Conservation (phyloP, 2,888 invertebrate genomes). For the Limnephilus lunatus region DNA sequence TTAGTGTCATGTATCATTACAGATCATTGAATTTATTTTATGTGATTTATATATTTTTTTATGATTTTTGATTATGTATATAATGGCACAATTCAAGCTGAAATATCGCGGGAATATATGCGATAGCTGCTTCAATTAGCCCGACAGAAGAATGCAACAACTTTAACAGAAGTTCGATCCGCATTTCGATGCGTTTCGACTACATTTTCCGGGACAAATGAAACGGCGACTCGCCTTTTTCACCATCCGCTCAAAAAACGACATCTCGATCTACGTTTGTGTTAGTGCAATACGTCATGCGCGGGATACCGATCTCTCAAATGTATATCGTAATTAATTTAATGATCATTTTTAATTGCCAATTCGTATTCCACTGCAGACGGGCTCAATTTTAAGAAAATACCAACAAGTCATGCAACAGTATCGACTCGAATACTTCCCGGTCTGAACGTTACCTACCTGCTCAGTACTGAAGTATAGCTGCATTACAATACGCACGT, state of each 20-base stretch:
- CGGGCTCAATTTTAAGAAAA: conserved; percentile 52
- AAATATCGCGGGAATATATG: not conserved
- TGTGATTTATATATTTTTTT: not conserved
- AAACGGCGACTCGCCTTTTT: conserved; percentile 38
- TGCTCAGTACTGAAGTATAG: not conserved
- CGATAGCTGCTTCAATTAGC: not conserved
- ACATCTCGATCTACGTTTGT: conserved; percentile 42
- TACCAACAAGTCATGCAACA: conserved; percentile 39
- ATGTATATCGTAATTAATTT: conserved; percentile 59
- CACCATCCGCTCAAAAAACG: conserved; percentile 13
- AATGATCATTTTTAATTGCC: conserved; percentile 58
- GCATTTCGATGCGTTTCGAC: conserved; percentile 53
- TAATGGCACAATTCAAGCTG: not conserved
- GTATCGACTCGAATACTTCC: conserved; percentile 49
- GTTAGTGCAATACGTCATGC: conserved; percentile 37
- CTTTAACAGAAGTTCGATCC: conserved; percentile 15
- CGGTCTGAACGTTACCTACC: conserved; percentile 32
- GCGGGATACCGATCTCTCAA: conserved; percentile 51
- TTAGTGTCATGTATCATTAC: no score
- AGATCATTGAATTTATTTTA: no score
- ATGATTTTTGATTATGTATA: not conserved
- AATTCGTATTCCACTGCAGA: conserved; percentile 49
- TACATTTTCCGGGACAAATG: conserved; percentile 44
- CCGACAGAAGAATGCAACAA: conserved; percentile 6
- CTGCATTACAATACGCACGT: not conserved